Base-by-base conservation (phyloP, 2,113 vertebrate species). In the Manacus vitellinus region DNA sequence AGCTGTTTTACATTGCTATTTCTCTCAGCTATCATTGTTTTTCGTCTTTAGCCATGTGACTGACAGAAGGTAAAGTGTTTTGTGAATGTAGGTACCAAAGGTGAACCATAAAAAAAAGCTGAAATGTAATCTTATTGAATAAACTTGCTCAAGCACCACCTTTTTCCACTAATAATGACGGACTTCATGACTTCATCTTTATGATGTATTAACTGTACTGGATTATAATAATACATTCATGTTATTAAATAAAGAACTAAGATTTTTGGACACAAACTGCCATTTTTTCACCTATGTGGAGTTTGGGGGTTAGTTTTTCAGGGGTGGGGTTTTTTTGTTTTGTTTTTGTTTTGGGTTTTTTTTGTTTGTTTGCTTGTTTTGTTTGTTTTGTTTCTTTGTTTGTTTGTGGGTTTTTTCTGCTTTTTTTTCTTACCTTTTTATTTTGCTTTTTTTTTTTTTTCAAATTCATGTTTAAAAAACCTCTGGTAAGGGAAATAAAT, bases 401-500 rank as follows among this genome's bases (percentile, higher is more conserved):
- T 22, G 30, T 39, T 18, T 9, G 5, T n/a, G 21, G 21, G 13
- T 68, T 39, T 39, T 39, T 39, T 39, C 39, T 12, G 2, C 30
- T 49, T 1, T 16, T n/a, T n/a, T 41, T 41, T 13, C 39, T 41
- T 41, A 41, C 39, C 39, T 10, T 19, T 5, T 14, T 21, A 5
- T 21, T 58, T 58, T 58, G 8, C 5, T 58, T 33, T 41, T 39
- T 62, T 18, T 5, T 35, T 25, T 14, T 55, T 31, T 24, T 59
- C 13, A 20, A 10, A 28, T 1, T 4, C 1, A 2, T 4, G 35
- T 94, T 67, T 15, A 31, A 88, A 85, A 92, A 52, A 22, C 41
- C 31, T 47, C 20, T 93, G 37, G 54, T 88, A 95, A 92, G 35
- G 54, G 82, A 92, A 96, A 88, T 96, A 95, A 95, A 85, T 37